A percentile compares a stretch with the other conserved stretches of the same genome.
phyloP scores from a whole-genome alignment of 2,113 vertebrate species.

The Gasterosteus nipponicus region DNA sequence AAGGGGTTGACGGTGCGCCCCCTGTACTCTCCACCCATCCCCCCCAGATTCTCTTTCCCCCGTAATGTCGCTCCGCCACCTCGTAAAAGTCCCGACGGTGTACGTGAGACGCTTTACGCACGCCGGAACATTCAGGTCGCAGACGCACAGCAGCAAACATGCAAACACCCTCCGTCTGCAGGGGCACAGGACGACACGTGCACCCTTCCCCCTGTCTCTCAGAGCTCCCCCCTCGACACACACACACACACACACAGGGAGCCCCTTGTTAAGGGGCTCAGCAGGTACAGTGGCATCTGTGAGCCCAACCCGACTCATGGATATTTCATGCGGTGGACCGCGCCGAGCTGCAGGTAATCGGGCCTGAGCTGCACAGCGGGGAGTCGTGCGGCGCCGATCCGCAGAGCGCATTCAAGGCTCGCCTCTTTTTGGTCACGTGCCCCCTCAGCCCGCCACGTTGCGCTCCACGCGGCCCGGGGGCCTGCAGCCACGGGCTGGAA shows the following conservation, averaged over 20 bases:
- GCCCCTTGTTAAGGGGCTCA: slow-evolving; percentile 62
- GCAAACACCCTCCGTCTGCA: slow-evolving; percentile 33
- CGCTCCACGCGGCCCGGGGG: neutral
- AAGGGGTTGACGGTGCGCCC: slow-evolving; percentile 49
- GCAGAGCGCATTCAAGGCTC: slow-evolving; percentile 7
- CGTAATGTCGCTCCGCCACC: slow-evolving; percentile 11
- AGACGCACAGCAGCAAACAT: neutral
- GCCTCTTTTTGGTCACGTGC: slow-evolving; percentile 42
- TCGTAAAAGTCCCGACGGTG: slow-evolving; percentile 30
- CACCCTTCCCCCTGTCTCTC: slow-evolving; percentile 13
- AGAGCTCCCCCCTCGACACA: neutral
- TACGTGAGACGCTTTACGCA: slow-evolving; percentile 15
- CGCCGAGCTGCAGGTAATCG: slow-evolving; percentile 47
- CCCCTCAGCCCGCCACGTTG: slow-evolving; percentile 19
- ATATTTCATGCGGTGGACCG: slow-evolving; percentile 74
- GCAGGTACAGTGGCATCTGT: slow-evolving; percentile 74
- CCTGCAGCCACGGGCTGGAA: slow-evolving; percentile 38
- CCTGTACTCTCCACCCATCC: slow-evolving; percentile 46
- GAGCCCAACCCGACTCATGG: slow-evolving; percentile 68
- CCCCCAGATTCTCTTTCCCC: slow-evolving; percentile 21
- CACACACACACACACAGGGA: slow-evolving; percentile 29
- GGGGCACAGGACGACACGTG: slow-evolving; percentile 58
- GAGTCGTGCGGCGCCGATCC: slow-evolving; percentile 46
- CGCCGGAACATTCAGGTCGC: neutral
- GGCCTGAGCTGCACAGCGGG: slow-evolving; percentile 51